Conservation (phyloP, 1,140 invertebrate species). For the Aphelinus certus region DNA sequence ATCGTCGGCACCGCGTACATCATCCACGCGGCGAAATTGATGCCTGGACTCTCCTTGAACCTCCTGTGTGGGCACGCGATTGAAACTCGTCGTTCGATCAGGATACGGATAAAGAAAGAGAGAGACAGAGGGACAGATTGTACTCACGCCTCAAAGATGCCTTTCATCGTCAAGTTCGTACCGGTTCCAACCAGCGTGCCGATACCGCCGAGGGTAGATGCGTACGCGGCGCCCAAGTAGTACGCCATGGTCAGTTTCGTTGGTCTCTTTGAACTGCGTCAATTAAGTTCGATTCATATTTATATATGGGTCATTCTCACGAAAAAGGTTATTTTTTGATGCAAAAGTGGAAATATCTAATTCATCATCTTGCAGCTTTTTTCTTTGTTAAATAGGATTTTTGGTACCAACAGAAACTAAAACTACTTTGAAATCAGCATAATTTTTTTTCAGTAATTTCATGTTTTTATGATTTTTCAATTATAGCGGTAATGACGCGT, state of each 20-base stretch:
- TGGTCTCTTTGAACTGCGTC: constrained; percentile 53
- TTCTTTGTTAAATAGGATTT: too few relatives aligned
- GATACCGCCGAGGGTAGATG: constrained; percentile 75
- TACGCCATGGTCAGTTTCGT: constrained; percentile 64
- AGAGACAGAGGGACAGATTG: background rate
- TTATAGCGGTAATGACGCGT: too few relatives aligned
- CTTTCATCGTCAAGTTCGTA: constrained; percentile 76
- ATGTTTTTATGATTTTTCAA: too few relatives aligned
- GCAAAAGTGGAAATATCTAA: too few relatives aligned
- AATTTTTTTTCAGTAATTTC: too few relatives aligned
- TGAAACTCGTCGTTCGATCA: too few relatives aligned
- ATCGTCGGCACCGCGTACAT: constrained; percentile 68
- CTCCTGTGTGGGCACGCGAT: constrained; percentile 48
- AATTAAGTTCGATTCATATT: background rate
- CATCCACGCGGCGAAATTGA: constrained; percentile 75
- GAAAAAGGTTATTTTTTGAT: too few relatives aligned
- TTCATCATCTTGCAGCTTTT: too few relatives aligned
- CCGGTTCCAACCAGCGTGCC: constrained; percentile 77
- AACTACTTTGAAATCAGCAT: too few relatives aligned
- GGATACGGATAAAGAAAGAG: background rate
- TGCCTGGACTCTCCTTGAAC: constrained; percentile 69
- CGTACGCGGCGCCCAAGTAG: constrained; percentile 73
- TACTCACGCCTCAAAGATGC: constrained; percentile 69
- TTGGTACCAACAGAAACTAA: too few relatives aligned
- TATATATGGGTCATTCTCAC: too few relatives aligned